phyloP scores from a whole-genome alignment of 2,888 invertebrate genomes.

The Andrena minutula region DNA sequence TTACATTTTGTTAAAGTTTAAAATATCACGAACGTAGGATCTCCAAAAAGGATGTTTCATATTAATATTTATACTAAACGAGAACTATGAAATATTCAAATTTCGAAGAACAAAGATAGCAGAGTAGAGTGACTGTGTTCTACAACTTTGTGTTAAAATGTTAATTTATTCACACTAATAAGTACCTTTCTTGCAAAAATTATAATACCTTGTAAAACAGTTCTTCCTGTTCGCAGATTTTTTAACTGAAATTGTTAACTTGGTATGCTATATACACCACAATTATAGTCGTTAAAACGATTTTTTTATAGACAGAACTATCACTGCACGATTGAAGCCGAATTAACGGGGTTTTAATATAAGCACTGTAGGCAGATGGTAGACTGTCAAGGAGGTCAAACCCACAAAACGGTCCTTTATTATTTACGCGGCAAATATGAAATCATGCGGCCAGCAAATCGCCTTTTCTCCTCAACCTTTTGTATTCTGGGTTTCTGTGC shows the following conservation, averaged over 20 bases:
- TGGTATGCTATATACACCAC: no score
- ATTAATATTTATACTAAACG: no score
- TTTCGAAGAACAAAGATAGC: no score
- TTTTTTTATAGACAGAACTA: not conserved
- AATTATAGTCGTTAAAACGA: not conserved
- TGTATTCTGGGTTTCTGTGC: conserved; percentile 61
- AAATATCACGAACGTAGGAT: no score
- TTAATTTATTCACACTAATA: no score
- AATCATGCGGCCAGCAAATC: not conserved
- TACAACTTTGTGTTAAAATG: no score
- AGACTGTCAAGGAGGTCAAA: not conserved
- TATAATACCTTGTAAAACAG: not conserved
- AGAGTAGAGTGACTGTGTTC: no score
- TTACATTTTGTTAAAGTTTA: no score
- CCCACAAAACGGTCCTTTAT: not conserved
- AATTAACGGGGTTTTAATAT: not conserved
- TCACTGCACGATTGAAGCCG: not conserved
- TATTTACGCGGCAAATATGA: not conserved
- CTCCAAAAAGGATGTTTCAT: no score
- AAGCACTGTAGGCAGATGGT: no score
- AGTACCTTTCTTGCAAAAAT: no score
- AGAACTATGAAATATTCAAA: no score
- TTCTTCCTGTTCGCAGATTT: not conserved
- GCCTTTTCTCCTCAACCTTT: conserved; percentile 6
- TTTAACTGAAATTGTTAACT: not conserved